Percentiles rank a stretch among this genome's conserved stretches.
phyloP scores from a whole-genome alignment of 2,113 vertebrate genomes.

The Hirundichthys speculiger region DNA sequence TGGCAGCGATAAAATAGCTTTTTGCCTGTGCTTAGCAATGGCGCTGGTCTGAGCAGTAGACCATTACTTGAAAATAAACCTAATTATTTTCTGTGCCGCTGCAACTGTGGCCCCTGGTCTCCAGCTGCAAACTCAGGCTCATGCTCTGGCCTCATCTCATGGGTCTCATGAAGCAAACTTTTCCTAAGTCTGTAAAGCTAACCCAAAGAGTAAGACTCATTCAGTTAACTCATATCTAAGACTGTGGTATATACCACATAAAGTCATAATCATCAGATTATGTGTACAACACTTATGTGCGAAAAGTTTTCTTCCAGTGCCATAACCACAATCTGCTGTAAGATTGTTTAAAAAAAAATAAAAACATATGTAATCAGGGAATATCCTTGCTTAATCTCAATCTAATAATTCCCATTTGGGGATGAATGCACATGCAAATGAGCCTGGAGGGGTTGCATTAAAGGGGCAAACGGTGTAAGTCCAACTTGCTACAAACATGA shows the following conservation, averaged over 20 bases:
- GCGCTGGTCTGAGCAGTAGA: slow-evolving; percentile 64
- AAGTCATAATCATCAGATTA: slow-evolving; percentile 57
- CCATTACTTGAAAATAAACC: slow-evolving; percentile 79
- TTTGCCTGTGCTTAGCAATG: slow-evolving; percentile 71
- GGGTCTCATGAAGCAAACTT: slow-evolving; percentile 40
- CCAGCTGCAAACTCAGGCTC: slow-evolving; percentile 55
- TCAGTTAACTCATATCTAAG: slow-evolving; percentile 53
- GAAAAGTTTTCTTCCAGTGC: slow-evolving; percentile 50
- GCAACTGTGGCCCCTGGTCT: slow-evolving; percentile 49
- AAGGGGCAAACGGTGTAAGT: slow-evolving; percentile 61
- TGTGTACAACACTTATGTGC: slow-evolving; percentile 39
- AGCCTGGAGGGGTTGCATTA: slow-evolving; percentile 42
- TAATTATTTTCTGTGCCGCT: slow-evolving; percentile 75
- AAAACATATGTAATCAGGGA: slow-evolving; percentile 15
- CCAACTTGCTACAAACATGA: slow-evolving; percentile 74
- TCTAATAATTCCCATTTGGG: slow-evolving; percentile 65
- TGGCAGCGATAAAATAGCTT: slow-evolving; percentile 72
- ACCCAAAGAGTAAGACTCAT: slow-evolving; percentile 44
- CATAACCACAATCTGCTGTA: slow-evolving; percentile 59
- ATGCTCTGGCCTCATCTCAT: slow-evolving; percentile 36
- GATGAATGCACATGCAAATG: slow-evolving; percentile 73
- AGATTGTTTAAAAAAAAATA: slow-evolving; percentile 29
- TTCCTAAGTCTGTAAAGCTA: slow-evolving; percentile 26
- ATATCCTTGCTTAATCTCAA: slow-evolving; percentile 68
- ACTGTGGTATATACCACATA: slow-evolving; percentile 44